Evolutionary conservation across 2,888 invertebrate species (phyloP).

Genomic region (Apotomis capreana): DNA sequence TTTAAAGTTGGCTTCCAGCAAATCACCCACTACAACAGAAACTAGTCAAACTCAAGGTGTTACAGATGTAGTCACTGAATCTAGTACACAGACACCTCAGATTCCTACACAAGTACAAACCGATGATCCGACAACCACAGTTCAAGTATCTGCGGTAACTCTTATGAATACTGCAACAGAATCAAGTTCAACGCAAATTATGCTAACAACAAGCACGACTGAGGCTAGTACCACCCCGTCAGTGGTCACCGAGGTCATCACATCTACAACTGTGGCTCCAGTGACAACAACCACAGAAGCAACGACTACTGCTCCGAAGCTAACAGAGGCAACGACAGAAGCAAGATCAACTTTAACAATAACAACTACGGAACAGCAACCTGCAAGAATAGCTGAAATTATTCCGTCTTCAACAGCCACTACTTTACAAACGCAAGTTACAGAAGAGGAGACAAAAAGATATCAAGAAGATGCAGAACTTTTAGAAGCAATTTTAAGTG

Average conservation of each 20-base stretch:
- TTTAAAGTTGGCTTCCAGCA: constrained; percentile 70
- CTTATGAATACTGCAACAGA: constrained; percentile 48
- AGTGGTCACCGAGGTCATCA: constrained; percentile 51
- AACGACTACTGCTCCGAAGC: constrained; percentile 41
- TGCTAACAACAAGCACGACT: constrained; percentile 46
- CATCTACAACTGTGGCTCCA: constrained; percentile 49
- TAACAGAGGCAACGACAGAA: constrained; percentile 47
- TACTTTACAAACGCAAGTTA: constrained; percentile 34
- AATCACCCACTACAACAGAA: constrained; percentile 59
- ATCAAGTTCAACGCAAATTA: constrained; percentile 40
- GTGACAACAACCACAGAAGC: constrained; percentile 49
- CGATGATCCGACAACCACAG: constrained; percentile 54
- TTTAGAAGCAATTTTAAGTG: constrained; percentile 60
- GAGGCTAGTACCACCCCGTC: constrained; percentile 42
- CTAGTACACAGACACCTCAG: constrained; percentile 65
- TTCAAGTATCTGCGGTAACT: constrained; percentile 49
- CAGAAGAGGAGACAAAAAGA: constrained; percentile 53
- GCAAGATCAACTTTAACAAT: constrained; percentile 45
- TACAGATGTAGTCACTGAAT: constrained; percentile 63
- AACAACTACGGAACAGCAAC: constrained; percentile 52
- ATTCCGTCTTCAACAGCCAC: constrained; percentile 47
- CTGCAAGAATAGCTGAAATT: constrained; percentile 58
- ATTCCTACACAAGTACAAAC: constrained; percentile 56
- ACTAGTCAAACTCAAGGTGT: constrained; percentile 57
- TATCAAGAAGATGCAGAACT: constrained; percentile 65